A percentile compares a stretch with the other conserved stretches of the same genome.
phyloP scores from a whole-genome alignment of 1,140 invertebrate genomes.

The Procambarus clarkii region DNA sequence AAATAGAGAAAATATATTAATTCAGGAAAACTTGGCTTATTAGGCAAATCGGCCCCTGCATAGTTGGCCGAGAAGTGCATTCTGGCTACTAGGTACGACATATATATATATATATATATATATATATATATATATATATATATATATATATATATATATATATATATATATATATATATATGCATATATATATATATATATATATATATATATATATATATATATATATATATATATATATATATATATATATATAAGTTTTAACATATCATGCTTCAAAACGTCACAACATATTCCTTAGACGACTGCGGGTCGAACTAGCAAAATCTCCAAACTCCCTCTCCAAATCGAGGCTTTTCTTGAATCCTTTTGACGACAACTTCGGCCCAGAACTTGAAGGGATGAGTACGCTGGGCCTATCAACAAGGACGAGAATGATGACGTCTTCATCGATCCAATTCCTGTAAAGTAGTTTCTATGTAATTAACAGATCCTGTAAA shows the following conservation, averaged over 20 bases:
- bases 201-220: conserved; percentile 3
- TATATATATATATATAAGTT: too few species aligned
- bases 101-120: conserved; percentile 12
- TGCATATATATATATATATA: conserved; percentile 16
- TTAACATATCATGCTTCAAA: too few species aligned
- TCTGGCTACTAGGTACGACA: too few species aligned
- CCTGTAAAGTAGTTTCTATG: background rate
- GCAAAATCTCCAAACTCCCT: background rate
- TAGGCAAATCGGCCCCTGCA: too few species aligned
- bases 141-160: conserved; percentile 16
- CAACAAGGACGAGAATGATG: background rate
- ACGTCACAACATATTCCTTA: background rate
- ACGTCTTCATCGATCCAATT: background rate
- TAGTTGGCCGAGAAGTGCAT: too few species aligned
- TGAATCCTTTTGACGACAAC: background rate
- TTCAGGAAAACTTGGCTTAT: too few species aligned
- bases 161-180: conserved; percentile 12
- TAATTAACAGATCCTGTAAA: background rate
- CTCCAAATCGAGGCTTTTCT: background rate
- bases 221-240: too few species aligned
- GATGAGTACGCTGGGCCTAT: background rate
- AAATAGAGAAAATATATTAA: too few species aligned
- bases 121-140: conserved; percentile 18
- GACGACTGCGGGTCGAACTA: background rate
- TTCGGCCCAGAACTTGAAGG: background rate